Percentiles rank a stretch among this genome's conserved stretches.
Conservation (phyloP, 2,888 invertebrate species). For the Leptopilina syphax region DNA sequence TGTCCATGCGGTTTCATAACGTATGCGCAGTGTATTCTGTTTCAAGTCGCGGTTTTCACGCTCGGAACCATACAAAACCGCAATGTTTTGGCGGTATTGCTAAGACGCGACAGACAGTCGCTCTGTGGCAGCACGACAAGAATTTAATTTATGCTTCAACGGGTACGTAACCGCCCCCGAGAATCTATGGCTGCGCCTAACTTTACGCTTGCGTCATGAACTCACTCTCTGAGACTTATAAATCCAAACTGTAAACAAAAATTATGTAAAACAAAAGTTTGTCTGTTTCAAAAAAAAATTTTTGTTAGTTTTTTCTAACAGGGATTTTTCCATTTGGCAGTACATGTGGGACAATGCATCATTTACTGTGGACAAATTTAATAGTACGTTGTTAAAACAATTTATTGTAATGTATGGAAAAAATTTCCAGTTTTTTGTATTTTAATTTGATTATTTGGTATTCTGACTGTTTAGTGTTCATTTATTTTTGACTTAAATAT, state of each 20-base stretch:
- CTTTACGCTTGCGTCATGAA: conserved; percentile 21
- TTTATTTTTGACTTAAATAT: no score
- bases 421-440: no score
- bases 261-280: background rate
- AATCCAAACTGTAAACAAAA: background rate
- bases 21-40: background rate
- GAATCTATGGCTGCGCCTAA: conserved; percentile 1
- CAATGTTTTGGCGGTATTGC: conserved; percentile 18
- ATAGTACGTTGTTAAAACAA: no score
- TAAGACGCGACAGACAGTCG: conserved; percentile 23
- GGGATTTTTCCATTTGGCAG: no score
- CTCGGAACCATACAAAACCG: conserved; percentile 22
- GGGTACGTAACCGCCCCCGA: conserved; percentile 1
- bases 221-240: background rate
- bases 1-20: background rate
- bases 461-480: no score
- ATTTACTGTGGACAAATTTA: no score
- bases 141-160: conserved; percentile 31
- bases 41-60: conserved; percentile 4
- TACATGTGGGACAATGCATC: no score
- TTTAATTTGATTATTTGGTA: no score
- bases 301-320: no score
- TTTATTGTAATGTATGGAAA: no score
- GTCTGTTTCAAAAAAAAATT: background rate
- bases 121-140: background rate